Conservation (phyloP, 2,113 vertebrate species). For the Muntiacus muntjak region DNA sequence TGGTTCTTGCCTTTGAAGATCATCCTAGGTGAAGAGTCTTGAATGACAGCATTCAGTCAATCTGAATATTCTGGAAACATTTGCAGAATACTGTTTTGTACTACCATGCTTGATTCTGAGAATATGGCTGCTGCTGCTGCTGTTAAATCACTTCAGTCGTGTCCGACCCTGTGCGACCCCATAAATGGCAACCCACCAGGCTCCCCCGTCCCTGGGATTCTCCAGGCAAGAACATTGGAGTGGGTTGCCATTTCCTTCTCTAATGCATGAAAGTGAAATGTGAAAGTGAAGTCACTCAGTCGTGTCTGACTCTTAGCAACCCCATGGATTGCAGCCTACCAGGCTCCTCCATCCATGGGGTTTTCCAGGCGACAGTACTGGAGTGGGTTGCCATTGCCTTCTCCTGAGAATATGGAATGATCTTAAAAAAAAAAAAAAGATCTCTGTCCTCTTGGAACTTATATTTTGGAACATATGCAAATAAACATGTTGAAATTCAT, state of each 20-base stretch:
- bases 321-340: too few species aligned
- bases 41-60: neutral
- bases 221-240: neutral
- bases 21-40: neutral
- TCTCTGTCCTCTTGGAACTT: neutral
- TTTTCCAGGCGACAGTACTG: neutral
- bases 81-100: neutral
- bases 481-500: neutral
- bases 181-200: neutral
- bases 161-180: accelerated
- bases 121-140: neutral
- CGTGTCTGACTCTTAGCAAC: neutral
- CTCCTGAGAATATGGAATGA: neutral
- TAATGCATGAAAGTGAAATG: neutral
- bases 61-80: neutral
- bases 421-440: neutral
- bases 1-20: neutral
- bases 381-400: neutral
- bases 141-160: neutral
- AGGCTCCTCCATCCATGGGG: neutral
- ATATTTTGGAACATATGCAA: neutral
- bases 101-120: neutral
- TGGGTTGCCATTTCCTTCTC: neutral
- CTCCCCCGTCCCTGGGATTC: neutral
- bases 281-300: neutral